phyloP scores from a whole-genome alignment of 2,888 invertebrate species.

The Leucania comma region DNA sequence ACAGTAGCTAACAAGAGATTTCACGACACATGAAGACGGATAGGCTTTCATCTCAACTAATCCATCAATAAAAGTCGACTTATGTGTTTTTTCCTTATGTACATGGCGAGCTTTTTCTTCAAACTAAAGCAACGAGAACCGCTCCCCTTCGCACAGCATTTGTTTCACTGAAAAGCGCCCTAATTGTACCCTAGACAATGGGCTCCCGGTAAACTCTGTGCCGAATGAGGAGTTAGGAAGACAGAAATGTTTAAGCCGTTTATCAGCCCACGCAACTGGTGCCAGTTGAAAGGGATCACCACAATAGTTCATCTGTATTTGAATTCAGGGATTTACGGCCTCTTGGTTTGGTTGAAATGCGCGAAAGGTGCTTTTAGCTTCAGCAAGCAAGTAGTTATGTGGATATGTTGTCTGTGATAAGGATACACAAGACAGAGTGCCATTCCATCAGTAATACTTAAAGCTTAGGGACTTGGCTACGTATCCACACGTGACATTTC shows the following conservation, averaged over 20 bases:
- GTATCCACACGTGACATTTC: too few species aligned
- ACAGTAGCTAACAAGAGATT: not conserved
- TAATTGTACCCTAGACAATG: slow-evolving; percentile 39
- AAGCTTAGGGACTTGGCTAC: too few species aligned
- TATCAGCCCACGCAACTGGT: slow-evolving; percentile 46
- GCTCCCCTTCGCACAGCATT: slow-evolving; percentile 7
- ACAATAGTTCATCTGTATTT: slow-evolving; percentile 47
- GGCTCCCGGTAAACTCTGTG: not conserved
- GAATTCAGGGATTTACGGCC: slow-evolving; percentile 36
- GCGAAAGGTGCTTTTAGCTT: not conserved
- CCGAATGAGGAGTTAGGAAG: slow-evolving; percentile 33
- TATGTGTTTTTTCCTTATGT: not conserved
- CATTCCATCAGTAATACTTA: too few species aligned
- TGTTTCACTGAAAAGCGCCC: not conserved
- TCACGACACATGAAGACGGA: not conserved
- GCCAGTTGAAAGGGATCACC: slow-evolving; percentile 19
- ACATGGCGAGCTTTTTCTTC: not conserved
- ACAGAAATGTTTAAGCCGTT: slow-evolving; percentile 48
- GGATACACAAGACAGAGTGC: too few species aligned
- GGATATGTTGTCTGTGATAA: not conserved
- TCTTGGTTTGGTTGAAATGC: slow-evolving; percentile 17
- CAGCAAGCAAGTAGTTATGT: not conserved
- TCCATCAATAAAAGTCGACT: not conserved
- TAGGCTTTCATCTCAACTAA: not conserved
- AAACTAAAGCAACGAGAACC: slow-evolving; percentile 10